Conservation (phyloP, 35 echinoderm and acorn worm genomes). For the Acanthaster planci region DNA sequence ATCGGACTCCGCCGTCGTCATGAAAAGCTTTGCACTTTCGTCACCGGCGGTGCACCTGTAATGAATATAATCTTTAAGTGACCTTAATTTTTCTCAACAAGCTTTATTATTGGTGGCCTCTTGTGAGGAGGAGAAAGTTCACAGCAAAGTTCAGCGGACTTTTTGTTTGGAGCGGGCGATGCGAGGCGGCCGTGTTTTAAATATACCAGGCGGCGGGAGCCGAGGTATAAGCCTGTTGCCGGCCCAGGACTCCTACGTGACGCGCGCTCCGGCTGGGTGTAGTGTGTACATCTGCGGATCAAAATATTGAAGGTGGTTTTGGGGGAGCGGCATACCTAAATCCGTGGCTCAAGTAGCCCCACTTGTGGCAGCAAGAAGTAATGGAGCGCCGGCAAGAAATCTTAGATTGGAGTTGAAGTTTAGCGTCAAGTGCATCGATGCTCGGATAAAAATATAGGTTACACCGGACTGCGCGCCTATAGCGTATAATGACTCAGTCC, state of each 20-base stretch:
- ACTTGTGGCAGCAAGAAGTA: slow-evolving; percentile 15
- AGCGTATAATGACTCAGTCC: no score
- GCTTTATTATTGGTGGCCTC: no score
- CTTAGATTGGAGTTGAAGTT: not conserved
- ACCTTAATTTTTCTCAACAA: no score
- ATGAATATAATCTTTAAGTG: slow-evolving; percentile 19
- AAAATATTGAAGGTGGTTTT: slow-evolving; percentile 21
- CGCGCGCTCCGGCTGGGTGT: not conserved
- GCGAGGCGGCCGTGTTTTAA: not conserved
- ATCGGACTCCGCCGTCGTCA: no score
- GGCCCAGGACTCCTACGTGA: not conserved
- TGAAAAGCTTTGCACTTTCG: slow-evolving; percentile 22
- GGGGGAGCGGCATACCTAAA: slow-evolving; percentile 17
- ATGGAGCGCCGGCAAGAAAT: slow-evolving; percentile 4
- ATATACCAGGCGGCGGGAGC: not conserved
- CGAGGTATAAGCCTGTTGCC: slow-evolving; percentile 1
- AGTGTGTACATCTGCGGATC: not conserved
- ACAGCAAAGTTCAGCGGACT: not conserved
- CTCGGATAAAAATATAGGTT: no score
- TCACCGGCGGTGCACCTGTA: not conserved
- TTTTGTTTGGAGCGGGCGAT: slow-evolving; percentile 1
- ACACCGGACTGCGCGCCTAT: no score
- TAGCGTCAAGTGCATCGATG: not conserved
- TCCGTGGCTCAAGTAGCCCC: not conserved
- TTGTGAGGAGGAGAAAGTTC: not conserved